These are phyloP conservation scores for Hirtodrosophila trivittata DNA, from an alignment of 2,888 invertebrate species.

Conservation along the genomic window DNA sequence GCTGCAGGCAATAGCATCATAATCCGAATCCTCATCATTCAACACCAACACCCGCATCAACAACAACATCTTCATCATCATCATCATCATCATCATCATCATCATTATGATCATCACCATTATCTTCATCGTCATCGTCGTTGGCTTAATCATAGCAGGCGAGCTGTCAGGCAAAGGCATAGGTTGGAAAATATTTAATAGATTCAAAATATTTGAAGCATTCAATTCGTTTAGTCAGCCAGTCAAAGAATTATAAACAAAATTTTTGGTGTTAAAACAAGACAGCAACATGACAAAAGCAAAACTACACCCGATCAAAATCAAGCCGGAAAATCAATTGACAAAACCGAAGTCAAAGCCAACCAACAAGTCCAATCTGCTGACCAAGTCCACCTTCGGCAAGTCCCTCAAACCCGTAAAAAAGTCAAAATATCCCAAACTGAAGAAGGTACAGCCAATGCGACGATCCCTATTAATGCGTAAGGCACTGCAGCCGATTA, in stretches of 20 bases:
- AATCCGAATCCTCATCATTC: too few species aligned
- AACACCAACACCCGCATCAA: too few species aligned
- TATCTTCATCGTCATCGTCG: too few species aligned
- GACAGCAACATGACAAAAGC: slow-evolving; percentile 28
- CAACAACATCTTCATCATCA: not conserved
- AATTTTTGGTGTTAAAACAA: slow-evolving; percentile 30
- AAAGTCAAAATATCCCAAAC: not conserved
- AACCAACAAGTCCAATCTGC: too few species aligned
- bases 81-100: slow-evolving; percentile 6
- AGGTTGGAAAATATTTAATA: too few species aligned
- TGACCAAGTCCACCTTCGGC: too few species aligned
- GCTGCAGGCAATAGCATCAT: slow-evolving; percentile 17
- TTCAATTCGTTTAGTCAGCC: slow-evolving; percentile 22
- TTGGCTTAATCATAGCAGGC: too few species aligned
- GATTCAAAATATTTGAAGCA: slow-evolving; percentile 9
- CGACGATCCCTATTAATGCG: slow-evolving; percentile 26
- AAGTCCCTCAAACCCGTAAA: too few species aligned
- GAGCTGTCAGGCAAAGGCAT: too few species aligned
- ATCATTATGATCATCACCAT: not conserved
- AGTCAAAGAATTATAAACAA: slow-evolving; percentile 12
- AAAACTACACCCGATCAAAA: slow-evolving; percentile 7
- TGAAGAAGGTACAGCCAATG: not conserved
- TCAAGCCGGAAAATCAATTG: slow-evolving; percentile 1
- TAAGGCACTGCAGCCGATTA: slow-evolving; percentile 18
- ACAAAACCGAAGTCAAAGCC: too few species aligned